Conservation (phyloP, 2,888 invertebrate species). For the Argynnis bischoffii region DNA sequence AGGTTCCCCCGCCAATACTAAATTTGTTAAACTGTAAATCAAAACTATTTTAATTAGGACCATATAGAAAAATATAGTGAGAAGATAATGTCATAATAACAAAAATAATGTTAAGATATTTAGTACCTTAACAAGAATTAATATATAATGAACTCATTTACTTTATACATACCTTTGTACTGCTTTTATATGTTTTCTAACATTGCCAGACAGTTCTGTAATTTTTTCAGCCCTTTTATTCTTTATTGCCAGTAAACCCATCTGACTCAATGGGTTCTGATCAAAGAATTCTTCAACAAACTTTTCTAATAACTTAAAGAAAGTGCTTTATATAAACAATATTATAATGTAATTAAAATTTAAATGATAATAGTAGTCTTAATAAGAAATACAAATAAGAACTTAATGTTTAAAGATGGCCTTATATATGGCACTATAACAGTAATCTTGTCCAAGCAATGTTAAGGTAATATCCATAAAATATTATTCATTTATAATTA, state of each 20-base stretch:
- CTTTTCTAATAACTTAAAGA: conserved; percentile 89
- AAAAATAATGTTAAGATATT: too few species aligned
- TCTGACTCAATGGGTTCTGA: conserved; percentile 98
- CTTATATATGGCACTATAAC: too few species aligned
- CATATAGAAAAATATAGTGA: conserved; percentile 19
- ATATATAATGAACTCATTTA: background rate
- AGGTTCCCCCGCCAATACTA: conserved; percentile 93
- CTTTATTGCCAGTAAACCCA: conserved; percentile 94
- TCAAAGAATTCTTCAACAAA: conserved; percentile 99
- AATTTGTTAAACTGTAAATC: conserved; percentile 79
- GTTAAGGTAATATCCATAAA: too few species aligned
- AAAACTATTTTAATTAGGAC: background rate
- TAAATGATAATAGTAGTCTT: too few species aligned
- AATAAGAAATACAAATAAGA: too few species aligned
- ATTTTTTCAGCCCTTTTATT: conserved; percentile 97
- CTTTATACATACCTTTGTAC: conserved; percentile 72
- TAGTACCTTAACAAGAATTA: background rate
- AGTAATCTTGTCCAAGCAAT: too few species aligned
- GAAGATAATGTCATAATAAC: background rate
- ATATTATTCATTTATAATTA: too few species aligned
- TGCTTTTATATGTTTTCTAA: conserved; percentile 89
- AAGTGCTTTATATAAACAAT: conserved; percentile 46
- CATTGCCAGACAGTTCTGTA: conserved; percentile 94
- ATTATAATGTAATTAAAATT: too few species aligned
- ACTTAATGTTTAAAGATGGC: too few species aligned